A percentile compares a stretch with the other conserved stretches of the same genome.
Evolutionary conservation across 2,113 vertebrate genomes (phyloP).

Genomic region (Sprattus sprattus): DNA sequence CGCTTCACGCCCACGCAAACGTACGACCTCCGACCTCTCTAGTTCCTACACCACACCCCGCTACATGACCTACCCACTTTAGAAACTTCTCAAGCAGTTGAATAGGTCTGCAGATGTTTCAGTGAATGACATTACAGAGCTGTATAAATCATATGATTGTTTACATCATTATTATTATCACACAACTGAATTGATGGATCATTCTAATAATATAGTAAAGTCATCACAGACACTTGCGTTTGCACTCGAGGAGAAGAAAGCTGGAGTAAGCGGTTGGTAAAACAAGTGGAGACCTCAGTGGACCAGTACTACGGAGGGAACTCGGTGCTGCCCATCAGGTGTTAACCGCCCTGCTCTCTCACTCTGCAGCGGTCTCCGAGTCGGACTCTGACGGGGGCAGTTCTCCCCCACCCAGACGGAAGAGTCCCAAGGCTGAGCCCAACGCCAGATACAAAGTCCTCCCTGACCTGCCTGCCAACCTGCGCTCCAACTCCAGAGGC

Average conservation of each 20-base stretch:
- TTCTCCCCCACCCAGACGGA: slow-evolving; percentile 54
- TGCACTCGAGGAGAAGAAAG: not conserved
- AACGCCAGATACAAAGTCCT: slow-evolving; percentile 72
- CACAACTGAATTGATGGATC: not conserved
- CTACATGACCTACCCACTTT: not conserved
- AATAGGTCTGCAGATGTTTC: not conserved
- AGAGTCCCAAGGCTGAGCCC: slow-evolving; percentile 54
- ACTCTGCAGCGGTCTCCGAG: slow-evolving; percentile 57
- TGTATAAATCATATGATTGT: not conserved
- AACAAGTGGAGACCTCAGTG: not conserved
- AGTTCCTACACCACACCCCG: not conserved
- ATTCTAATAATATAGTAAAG: not conserved
- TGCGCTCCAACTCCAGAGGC: slow-evolving; percentile 56
- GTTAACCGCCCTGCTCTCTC: not conserved
- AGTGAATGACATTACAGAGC: not conserved
- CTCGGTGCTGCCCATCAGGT: not conserved
- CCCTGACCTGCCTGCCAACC: slow-evolving; percentile 62
- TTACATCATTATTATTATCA: not conserved
- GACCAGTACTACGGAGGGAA: not conserved
- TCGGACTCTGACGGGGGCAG: slow-evolving; percentile 70
- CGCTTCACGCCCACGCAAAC: slow-evolving; percentile 62
- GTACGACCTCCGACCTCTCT: slow-evolving; percentile 33
- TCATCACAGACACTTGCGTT: not conserved
- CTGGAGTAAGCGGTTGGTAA: not conserved
- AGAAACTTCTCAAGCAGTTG: not conserved